These are phyloP conservation scores for Eristalinus sepulchralis DNA, from an alignment of 2,888 invertebrate genomes.

Conservation along the genomic window DNA sequence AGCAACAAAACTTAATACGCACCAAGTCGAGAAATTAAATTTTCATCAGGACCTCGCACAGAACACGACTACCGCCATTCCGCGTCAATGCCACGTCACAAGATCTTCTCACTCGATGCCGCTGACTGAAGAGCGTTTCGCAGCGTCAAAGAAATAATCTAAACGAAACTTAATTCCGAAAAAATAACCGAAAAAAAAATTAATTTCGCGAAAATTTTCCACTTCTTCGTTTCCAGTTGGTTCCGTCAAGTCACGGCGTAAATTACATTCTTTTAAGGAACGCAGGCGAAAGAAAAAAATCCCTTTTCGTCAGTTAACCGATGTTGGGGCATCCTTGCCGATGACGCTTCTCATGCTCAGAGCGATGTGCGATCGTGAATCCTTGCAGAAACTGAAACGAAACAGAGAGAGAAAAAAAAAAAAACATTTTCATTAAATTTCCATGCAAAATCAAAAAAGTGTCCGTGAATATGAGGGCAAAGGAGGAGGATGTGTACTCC, in stretches of 20 bases:
- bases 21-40: not conserved
- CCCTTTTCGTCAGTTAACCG: constrained; percentile 44
- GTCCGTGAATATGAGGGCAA: constrained; percentile 16
- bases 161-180: constrained; percentile 45
- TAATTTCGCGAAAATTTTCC: constrained; percentile 23
- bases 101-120: not conserved
- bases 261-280: constrained; percentile 34
- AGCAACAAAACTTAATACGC: not conserved
- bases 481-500: not conserved
- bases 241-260: not conserved
- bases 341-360: constrained; percentile 49
- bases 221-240: constrained; percentile 1
- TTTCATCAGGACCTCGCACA: constrained; percentile 25
- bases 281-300: constrained; percentile 24
- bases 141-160: not conserved
- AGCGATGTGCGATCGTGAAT: constrained; percentile 29
- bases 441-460: not conserved
- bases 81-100: not conserved
- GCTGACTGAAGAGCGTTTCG: not conserved
- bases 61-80: constrained; percentile 28
- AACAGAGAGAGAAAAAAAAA: not conserved
- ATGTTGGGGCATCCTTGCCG: constrained; percentile 36
- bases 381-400: constrained; percentile 13
- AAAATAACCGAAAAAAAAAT: constrained; percentile 42
- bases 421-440: constrained; percentile 19